Base-by-base conservation (phyloP, 1,140 invertebrate genomes). In the Belonocnema kinseyi region DNA sequence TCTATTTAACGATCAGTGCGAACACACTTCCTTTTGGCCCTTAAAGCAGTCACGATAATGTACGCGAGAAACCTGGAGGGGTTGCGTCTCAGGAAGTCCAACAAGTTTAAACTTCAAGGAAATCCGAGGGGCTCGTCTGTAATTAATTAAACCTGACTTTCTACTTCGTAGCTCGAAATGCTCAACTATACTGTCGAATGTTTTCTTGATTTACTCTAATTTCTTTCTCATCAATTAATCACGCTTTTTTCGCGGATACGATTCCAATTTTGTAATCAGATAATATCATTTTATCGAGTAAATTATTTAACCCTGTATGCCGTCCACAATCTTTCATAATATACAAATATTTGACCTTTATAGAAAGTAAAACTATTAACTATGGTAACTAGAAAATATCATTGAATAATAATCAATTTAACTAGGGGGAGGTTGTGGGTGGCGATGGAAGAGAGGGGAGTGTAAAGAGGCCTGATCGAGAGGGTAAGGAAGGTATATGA, bases 111-210 rank as follows among this genome's bases (percentile, higher is more conserved):
- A 66, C 33, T 66, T 66, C 26, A 26, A 19, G 26, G 58, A 61
- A 40, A 66, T 66, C 33, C 61, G 61, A 46, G 33, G 10, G 61
- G 33, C 61, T 46, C 61, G 61, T 40, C 26, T 66, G 33, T 66
- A 76, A 74, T 74, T 50, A 74, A 74, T 58, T 74, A 58, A 74
- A 73, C 61, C 46, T 71, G 19, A 26, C 61, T 71, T 76, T 56
- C 61, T 56, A 53, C 40, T 51, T 71, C 26, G 56, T 33, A 21
- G 50, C 46, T 56, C 50, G 40, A n/a, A 61, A 16, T n/a, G 46
- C 66, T 71, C 51, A 76, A 71, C 75, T 74, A 54, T 76, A 17
- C 50, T 70, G n/a, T 17, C 40, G 52, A 61, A 33, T 58, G 40
- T 10, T 75, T 75, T 75, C 58, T 70, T 71, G 7, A 46, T 46